A percentile compares a stretch with the other conserved stretches of the same genome.
These are phyloP conservation scores for Pelobates fuscus DNA, from an alignment of 2,113 vertebrate genomes.

Conservation along the genomic window DNA sequence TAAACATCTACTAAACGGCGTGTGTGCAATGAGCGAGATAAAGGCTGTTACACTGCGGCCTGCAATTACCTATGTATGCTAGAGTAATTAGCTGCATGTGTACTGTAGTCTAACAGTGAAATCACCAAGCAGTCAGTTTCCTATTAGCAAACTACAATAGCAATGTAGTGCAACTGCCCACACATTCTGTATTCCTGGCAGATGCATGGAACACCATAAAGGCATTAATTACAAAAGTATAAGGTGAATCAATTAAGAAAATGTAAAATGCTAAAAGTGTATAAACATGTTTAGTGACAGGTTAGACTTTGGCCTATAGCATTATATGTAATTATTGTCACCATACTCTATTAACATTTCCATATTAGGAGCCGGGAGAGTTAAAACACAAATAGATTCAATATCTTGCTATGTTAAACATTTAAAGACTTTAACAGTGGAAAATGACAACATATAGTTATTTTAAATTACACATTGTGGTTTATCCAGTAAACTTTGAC, in stretches of 20 bases:
- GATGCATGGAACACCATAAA: conserved; percentile 34
- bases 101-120: conserved; percentile 34
- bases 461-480: too few species aligned
- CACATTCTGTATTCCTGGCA: conserved; percentile 24
- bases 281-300: neutral
- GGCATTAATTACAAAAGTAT: conserved; percentile 58
- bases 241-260: conserved; percentile 55
- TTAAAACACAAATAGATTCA: too few species aligned
- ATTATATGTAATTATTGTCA: conserved; percentile 36
- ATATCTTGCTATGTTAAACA: too few species aligned
- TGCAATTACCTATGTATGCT: conserved; percentile 62
- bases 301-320: conserved; percentile 34
- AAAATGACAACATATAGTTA: too few species aligned
- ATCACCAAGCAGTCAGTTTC: conserved; percentile 20
- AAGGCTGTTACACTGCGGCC: conserved; percentile 36
- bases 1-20: neutral
- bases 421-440: too few species aligned
- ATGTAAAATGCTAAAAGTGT: conserved; percentile 43
- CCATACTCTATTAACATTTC: neutral
- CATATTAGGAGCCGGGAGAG: neutral
- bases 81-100: conserved; percentile 56
- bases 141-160: conserved; percentile 42
- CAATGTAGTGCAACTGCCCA: conserved; percentile 24
- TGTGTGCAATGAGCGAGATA: neutral
- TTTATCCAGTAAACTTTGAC: too few species aligned